Conservation (phyloP, 2,797 vertebrate species). For the Eleutherodactylus coqui region DNA sequence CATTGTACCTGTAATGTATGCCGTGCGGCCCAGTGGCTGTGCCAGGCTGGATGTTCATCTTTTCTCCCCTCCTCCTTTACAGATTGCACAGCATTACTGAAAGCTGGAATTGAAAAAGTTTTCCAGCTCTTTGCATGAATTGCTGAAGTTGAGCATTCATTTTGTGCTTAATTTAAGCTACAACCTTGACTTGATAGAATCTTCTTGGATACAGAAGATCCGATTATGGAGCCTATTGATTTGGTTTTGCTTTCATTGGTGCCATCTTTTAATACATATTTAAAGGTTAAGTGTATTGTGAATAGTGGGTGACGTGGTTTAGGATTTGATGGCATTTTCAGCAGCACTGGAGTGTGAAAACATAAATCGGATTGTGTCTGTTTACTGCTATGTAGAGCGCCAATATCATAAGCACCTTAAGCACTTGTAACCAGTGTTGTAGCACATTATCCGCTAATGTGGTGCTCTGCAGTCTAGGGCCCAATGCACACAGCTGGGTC, state of each 20-base stretch:
- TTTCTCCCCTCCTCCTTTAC: not conserved
- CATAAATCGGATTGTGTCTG: not conserved
- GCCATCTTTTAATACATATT: constrained; percentile 47
- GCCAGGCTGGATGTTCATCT: not conserved
- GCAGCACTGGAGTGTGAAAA: constrained; percentile 31
- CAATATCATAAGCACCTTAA: not conserved
- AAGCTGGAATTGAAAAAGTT: constrained; percentile 49
- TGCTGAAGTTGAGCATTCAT: constrained; percentile 12
- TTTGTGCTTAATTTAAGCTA: constrained; percentile 49
- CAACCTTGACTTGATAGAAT: not conserved
- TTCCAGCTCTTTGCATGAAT: constrained; percentile 2
- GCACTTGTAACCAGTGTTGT: not conserved
- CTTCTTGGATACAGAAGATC: constrained; percentile 43
- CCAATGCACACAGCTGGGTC: too few species aligned
- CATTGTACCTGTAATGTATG: not conserved
- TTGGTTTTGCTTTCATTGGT: constrained; percentile 42
- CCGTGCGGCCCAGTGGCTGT: not conserved
- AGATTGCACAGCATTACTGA: constrained; percentile 31
- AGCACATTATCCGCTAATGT: not conserved
- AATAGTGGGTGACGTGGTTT: constrained; percentile 25
- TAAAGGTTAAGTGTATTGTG: constrained; percentile 37
- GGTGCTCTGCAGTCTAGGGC: too few species aligned
- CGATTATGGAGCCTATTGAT: constrained; percentile 46
- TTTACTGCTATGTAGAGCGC: not conserved
- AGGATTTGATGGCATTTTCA: constrained; percentile 25